Base-by-base conservation (phyloP, 2,113 vertebrate species). In the Corydoras sp. region DNA sequence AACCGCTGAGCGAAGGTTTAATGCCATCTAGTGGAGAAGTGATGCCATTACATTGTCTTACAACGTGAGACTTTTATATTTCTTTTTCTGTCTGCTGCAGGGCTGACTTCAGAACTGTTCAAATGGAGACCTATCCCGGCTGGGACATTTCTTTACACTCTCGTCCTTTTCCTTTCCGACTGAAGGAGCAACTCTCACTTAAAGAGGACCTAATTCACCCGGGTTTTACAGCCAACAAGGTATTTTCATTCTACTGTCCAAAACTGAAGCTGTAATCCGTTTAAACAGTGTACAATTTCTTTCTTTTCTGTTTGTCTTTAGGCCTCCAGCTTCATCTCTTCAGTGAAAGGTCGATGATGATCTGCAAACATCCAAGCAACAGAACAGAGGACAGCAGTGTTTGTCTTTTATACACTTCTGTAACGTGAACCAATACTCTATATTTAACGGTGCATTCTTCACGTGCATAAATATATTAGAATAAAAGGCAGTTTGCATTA, bases 41-140 rank as follows among this genome's bases (percentile, higher is more conserved):
- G 18, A 24, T 24, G 18, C 18, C 1, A 24, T 24, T 24, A 24
- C 18, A 24, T 24, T 24, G 18, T 24, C 18, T 24, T 24, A 24
- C 18, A 43, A 43, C 7, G 35, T 43, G 4, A 43, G 35, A 24
- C 7, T 71, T 30, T 68, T 32, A 53, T 48, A 13, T 0, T 43
- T 32, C 24, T 14, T 5, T 3, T 60, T 0, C 13, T 68, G 14
- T 75, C 18, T 77, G 58, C 7, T 29, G 61, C 76, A 92, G 90
- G 80, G 81, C 81, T 5, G 78, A 90, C 2, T 90, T 85, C 65
- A 85, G 75, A 72, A 88, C 83, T 0, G 69, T 88, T 30, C 86
- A 87, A 61, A 88, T 83, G 78, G 84, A 87, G 58, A 73, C 77
- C 3, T 89, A 74, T 48, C 77, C 81, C 3, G 73, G 81, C 18